Percentiles rank a stretch among this genome's conserved stretches.
phyloP scores from a whole-genome alignment of 2,888 invertebrate species.

The Parapristionchus giblindavisi region DNA sequence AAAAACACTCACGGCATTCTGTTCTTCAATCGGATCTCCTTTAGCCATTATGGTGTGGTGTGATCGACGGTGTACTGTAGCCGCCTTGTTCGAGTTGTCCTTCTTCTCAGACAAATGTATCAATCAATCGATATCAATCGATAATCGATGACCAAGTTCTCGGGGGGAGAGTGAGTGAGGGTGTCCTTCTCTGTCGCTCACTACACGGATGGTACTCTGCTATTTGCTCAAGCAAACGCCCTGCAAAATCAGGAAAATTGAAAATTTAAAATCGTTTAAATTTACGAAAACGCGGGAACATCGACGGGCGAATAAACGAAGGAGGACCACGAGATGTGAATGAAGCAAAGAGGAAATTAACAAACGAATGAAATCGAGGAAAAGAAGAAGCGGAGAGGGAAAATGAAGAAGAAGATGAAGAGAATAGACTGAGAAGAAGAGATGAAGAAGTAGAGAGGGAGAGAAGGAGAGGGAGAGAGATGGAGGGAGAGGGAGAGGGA shows the following conservation, averaged over 20 bases:
- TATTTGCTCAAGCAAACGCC: constrained; percentile 1
- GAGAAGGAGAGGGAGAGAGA: constrained; percentile 26
- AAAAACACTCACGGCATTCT: constrained; percentile 22
- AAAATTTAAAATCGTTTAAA: neutral
- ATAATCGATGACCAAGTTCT: neutral
- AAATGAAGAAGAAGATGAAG: neutral
- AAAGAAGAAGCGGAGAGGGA: neutral
- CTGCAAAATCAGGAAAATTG: no score
- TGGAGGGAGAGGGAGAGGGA: neutral
- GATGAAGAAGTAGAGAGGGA: neutral
- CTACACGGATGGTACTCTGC: constrained; percentile 5
- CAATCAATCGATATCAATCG: neutral
- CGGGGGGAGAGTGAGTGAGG: constrained; percentile 5
- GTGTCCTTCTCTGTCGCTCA: neutral
- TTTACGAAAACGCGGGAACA: neutral
- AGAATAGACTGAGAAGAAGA: neutral
- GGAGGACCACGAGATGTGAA: neutral
- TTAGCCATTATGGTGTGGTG: constrained; percentile 1
- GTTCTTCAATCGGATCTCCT: constrained; percentile 31
- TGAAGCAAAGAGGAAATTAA: neutral
- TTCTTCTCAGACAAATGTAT: neutral
- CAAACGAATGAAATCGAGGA: neutral
- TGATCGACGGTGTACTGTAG: constrained; percentile 8
- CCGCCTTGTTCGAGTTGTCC: neutral
- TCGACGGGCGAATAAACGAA: no score